phyloP scores from a whole-genome alignment of 2,113 vertebrate genomes.

The Sturnus vulgaris region DNA sequence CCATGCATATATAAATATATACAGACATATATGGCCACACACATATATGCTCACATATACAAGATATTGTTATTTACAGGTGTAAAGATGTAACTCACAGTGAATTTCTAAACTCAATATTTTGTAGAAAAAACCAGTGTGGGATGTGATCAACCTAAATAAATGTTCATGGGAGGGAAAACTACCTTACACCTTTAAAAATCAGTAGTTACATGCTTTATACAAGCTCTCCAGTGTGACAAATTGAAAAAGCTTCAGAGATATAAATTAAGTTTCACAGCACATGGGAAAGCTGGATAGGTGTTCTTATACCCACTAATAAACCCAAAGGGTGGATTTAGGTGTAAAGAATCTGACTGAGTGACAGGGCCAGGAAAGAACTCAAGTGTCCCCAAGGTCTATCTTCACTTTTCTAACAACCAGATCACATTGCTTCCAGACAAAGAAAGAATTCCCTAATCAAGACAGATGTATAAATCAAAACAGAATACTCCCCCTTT shows the following conservation, averaged over 20 bases:
- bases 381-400: not conserved
- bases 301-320: not conserved
- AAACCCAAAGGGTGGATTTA: not conserved
- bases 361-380: not conserved
- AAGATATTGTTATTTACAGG: not conserved
- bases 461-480: not conserved
- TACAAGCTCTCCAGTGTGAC: not conserved
- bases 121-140: not conserved
- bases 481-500: not conserved
- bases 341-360: not conserved
- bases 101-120: not conserved
- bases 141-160: not conserved
- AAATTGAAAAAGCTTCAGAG: not conserved
- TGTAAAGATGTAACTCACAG: not conserved
- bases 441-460: constrained; percentile 24
- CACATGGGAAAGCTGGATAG: not conserved
- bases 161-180: not conserved
- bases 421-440: not conserved
- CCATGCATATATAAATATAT: not conserved
- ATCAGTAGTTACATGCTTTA: not conserved
- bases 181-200: not conserved
- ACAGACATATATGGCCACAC: constrained; percentile 1
- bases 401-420: constrained; percentile 3
- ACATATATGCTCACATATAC: not conserved
- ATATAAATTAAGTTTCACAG: not conserved